Percentiles rank a stretch among this genome's conserved stretches.
phyloP scores from a whole-genome alignment of 2,888 invertebrate genomes.

The Orchesellides sinensis region DNA sequence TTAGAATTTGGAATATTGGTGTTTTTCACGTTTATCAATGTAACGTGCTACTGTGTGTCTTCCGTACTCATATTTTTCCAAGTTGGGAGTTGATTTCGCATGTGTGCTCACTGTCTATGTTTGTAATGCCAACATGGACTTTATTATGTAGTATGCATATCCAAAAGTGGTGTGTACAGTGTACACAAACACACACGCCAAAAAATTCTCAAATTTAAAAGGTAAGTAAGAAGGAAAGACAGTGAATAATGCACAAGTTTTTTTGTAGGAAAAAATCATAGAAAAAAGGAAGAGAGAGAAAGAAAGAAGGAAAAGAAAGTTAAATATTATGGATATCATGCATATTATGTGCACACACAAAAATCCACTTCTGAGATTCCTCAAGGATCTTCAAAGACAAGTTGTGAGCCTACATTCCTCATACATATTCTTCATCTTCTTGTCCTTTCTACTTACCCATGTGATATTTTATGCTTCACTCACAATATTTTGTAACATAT shows the following conservation, averaged over 20 bases:
- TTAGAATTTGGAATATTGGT: no score
- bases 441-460: constrained; percentile 46
- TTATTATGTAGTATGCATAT: no score
- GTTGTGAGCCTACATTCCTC: constrained; percentile 53
- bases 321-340: constrained; percentile 59
- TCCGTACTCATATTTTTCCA: background rate
- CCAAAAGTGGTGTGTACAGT: no score
- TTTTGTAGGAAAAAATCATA: background rate
- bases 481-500: constrained; percentile 43
- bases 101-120: background rate
- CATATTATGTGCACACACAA: constrained; percentile 27
- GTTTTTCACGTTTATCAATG: background rate
- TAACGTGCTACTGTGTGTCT: no score
- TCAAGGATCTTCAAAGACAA: constrained; percentile 46
- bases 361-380: constrained; percentile 29
- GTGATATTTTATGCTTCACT: constrained; percentile 35
- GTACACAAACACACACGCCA: no score
- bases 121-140: background rate
- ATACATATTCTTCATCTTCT: constrained; percentile 32
- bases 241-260: constrained; percentile 47
- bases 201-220: background rate
- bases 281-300: constrained; percentile 9
- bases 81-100: background rate
- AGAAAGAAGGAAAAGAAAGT: constrained; percentile 34
- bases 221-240: constrained; percentile 1